Conservation (phyloP, 2,888 invertebrate species). For the Acrobeloides nanus region DNA sequence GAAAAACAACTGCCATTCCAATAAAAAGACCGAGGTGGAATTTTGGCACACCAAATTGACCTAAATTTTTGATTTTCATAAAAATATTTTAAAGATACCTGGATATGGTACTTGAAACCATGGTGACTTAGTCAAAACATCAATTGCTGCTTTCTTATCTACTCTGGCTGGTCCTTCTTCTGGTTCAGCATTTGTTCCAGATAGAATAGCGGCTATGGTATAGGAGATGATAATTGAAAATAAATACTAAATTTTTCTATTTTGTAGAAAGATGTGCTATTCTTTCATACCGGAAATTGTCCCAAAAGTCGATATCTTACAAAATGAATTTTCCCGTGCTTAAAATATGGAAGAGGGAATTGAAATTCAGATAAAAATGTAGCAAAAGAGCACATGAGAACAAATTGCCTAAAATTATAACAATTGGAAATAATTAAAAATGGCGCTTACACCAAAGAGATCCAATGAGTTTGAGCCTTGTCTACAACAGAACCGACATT, state of each 20-base stretch:
- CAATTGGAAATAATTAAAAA: too few species aligned
- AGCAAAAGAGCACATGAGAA: conserved; percentile 32
- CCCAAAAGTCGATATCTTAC: conserved; percentile 30
- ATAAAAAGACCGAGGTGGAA: conserved; percentile 34
- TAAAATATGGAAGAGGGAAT: conserved; percentile 34
- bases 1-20: conserved; percentile 37
- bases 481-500: conserved; percentile 41
- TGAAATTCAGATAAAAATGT: conserved; percentile 36
- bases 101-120: conserved; percentile 45
- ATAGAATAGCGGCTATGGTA: conserved; percentile 36
- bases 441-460: conserved; percentile 37
- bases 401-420: conserved; percentile 31
- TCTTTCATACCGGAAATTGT: conserved; percentile 33
- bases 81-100: conserved; percentile 15
- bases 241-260: conserved; percentile 23
- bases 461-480: conserved; percentile 41
- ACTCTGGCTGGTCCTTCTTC: conserved; percentile 31
- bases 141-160: conserved; percentile 35
- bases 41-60: conserved; percentile 36
- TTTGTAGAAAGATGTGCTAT: background rate
- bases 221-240: conserved; percentile 35
- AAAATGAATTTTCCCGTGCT: conserved; percentile 17
- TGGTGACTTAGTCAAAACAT: conserved; percentile 28
- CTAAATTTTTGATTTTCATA: conserved; percentile 14
- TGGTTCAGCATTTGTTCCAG: conserved; percentile 32